Percentiles rank a stretch among this genome's conserved stretches.
Conservation (phyloP, 2,888 invertebrate genomes). For the Eretmocerus hayati region DNA sequence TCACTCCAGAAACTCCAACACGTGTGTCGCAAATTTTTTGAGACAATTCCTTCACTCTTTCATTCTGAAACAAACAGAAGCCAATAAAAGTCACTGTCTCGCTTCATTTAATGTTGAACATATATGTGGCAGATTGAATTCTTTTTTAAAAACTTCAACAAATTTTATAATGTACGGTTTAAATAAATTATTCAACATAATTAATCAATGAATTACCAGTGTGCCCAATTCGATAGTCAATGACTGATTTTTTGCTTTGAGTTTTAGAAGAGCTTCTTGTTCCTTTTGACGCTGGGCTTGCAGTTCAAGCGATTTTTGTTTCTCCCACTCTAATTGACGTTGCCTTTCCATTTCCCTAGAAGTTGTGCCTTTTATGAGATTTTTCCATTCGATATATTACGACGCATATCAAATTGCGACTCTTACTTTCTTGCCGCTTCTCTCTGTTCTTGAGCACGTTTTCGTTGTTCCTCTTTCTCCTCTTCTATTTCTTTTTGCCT, state of each 20-base stretch:
- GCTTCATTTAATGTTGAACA: too few species aligned
- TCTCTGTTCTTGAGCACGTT: slow-evolving; percentile 70
- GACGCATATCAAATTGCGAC: not conserved
- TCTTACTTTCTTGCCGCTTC: slow-evolving; percentile 67
- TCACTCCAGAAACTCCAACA: slow-evolving; percentile 82
- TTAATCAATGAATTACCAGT: slow-evolving; percentile 43
- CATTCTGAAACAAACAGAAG: slow-evolving; percentile 52
- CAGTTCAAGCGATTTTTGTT: slow-evolving; percentile 78
- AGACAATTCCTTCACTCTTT: slow-evolving; percentile 70
- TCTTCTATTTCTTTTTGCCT: slow-evolving; percentile 71
- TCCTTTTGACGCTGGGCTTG: slow-evolving; percentile 80
- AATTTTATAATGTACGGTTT: too few species aligned
- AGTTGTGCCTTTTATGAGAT: too few species aligned
- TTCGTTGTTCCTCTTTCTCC: slow-evolving; percentile 69
- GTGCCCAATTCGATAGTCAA: slow-evolving; percentile 65
- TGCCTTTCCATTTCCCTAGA: slow-evolving; percentile 86
- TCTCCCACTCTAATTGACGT: slow-evolving; percentile 93
- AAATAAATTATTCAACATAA: too few species aligned
- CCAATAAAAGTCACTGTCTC: too few species aligned
- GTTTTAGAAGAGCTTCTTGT: slow-evolving; percentile 73
- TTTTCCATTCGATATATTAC: too few species aligned
- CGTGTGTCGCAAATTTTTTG: slow-evolving; percentile 76
- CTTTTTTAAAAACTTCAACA: too few species aligned
- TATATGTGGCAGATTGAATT: too few species aligned
- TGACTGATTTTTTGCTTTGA: slow-evolving; percentile 83